Percentiles rank a stretch among this genome's conserved stretches.
These are phyloP conservation scores for Charadrius vociferus DNA, from an alignment of 2,113 vertebrate genomes.

Conservation along the genomic window DNA sequence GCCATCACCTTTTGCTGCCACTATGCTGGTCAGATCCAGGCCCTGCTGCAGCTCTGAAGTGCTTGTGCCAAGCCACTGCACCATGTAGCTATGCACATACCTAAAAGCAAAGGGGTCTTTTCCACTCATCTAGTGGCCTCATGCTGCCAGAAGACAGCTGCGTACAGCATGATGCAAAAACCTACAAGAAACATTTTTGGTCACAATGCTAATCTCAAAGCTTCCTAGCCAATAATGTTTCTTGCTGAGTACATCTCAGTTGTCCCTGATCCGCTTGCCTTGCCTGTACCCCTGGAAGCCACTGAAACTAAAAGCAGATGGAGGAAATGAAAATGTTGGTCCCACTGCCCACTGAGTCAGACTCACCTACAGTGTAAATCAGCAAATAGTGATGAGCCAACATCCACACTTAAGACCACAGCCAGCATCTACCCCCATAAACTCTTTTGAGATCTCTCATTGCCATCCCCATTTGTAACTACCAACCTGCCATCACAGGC, in stretches of 20 bases:
- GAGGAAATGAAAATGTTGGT: not conserved
- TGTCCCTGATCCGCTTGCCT: not conserved
- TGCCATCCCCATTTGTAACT: not conserved
- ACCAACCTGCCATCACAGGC: not conserved
- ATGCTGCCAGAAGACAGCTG: no score
- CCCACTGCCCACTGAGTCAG: not conserved
- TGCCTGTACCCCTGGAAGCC: not conserved
- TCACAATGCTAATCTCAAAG: not conserved
- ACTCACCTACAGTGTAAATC: not conserved
- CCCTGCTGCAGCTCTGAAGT: not conserved
- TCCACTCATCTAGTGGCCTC: no score
- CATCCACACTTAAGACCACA: not conserved
- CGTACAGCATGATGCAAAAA: not conserved
- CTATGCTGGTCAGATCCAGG: not conserved
- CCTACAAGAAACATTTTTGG: not conserved
- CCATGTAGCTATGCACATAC: not conserved
- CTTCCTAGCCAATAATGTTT: not conserved
- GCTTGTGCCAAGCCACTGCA: not conserved
- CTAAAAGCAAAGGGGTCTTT: not conserved
- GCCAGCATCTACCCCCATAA: not conserved
- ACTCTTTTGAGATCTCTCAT: not conserved
- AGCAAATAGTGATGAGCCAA: not conserved
- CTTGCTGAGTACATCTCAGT: not conserved
- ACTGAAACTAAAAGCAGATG: not conserved
- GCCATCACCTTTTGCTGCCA: not conserved